Conservation (phyloP, 2,888 invertebrate genomes). For the Drosophila parthenogenetica region DNA sequence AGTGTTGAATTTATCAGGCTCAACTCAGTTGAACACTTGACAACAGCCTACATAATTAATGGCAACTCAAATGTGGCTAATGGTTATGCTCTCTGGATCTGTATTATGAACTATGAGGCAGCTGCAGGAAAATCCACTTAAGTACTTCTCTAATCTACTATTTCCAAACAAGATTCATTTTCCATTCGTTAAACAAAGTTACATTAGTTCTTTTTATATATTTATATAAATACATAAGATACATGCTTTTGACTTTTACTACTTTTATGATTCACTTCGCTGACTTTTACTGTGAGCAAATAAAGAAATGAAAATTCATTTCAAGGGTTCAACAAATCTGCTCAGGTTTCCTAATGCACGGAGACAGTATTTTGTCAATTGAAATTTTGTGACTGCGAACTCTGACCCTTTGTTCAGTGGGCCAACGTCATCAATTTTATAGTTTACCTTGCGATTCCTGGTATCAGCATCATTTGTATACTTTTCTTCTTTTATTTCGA, state of each 20-base stretch:
- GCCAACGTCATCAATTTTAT: constrained; percentile 32
- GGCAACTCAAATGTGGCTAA: constrained; percentile 40
- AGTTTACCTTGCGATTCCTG: constrained; percentile 29
- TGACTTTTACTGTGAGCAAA: background rate
- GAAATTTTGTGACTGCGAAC: background rate
- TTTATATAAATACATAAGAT: background rate
- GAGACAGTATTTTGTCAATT: constrained; percentile 23
- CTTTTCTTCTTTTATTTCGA: background rate
- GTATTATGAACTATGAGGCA: constrained; percentile 1
- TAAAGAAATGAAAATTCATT: background rate
- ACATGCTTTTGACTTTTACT: background rate
- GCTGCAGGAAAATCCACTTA: constrained; percentile 2
- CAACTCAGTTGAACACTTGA: constrained; percentile 40
- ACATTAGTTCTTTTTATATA: background rate
- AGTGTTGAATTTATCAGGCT: constrained; percentile 68
- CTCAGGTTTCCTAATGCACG: constrained; percentile 32
- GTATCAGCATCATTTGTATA: constrained; percentile 10
- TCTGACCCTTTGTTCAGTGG: constrained; percentile 31
- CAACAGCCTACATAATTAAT: constrained; percentile 54
- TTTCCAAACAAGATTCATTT: background rate
- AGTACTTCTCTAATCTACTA: background rate
- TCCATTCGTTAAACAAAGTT: background rate
- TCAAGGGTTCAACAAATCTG: constrained; percentile 9
- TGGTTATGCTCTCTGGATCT: constrained; percentile 24
- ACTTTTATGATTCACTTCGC: background rate